These are phyloP conservation scores for Brachyalestes nurse DNA, from an alignment of 2,797 vertebrate genomes.

Conservation along the genomic window DNA sequence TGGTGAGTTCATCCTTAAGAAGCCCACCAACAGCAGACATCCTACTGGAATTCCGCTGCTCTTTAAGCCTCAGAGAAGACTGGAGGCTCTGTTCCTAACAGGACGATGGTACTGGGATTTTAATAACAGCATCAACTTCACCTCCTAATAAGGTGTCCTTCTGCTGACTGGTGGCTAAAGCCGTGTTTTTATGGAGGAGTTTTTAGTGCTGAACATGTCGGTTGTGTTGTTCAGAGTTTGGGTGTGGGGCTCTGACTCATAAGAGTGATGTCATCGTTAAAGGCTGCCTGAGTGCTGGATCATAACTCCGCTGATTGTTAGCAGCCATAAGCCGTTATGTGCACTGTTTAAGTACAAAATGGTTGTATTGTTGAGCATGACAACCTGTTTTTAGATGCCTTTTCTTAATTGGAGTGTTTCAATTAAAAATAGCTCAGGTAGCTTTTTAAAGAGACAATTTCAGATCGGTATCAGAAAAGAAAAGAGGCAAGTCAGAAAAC, in stretches of 20 bases:
- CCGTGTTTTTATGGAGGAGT: neutral
- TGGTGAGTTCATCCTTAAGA: conserved; percentile 72
- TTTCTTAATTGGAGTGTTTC: too few species aligned
- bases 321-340: conserved; percentile 56
- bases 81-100: neutral
- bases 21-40: neutral
- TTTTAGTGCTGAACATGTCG: conserved; percentile 32
- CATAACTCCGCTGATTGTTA: conserved; percentile 67
- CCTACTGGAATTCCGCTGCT: neutral
- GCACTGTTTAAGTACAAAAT: neutral
- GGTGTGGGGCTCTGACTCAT: conserved; percentile 54
- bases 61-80: neutral
- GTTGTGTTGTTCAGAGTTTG: conserved; percentile 37
- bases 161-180: neutral
- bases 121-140: neutral
- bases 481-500: too few species aligned
- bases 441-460: too few species aligned
- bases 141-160: conserved; percentile 1
- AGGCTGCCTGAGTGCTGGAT: conserved; percentile 68
- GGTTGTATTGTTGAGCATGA: too few species aligned
- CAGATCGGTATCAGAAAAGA: too few species aligned
- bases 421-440: too few species aligned
- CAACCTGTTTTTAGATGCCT: too few species aligned
- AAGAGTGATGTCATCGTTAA: conserved; percentile 73
- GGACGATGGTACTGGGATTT: neutral